Evolutionary conservation across 2,888 invertebrate species (phyloP), one percentile per base, ranked within the genome.

Genomic region (Polymixis flavicincta): DNA sequence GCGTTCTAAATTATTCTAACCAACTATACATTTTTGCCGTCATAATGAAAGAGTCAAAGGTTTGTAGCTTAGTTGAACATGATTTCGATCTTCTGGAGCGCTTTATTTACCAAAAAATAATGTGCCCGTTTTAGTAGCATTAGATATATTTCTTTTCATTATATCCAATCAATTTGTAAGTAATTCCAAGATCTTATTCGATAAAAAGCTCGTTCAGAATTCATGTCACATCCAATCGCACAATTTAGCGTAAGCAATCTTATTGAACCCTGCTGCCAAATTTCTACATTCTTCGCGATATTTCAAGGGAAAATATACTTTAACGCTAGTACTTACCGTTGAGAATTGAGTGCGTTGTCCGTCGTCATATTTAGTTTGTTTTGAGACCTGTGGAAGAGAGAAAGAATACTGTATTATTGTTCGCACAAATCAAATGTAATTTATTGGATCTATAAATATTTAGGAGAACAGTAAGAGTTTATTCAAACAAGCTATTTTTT

Each of bases 341-440:
- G 95, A 80, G 96, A 95, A 89, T 95, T 95, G 84, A 95, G 92
- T 42, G 94, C 93, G 91, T 91, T 94, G 90, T 96, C 95, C 28
- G 94, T 92, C 88, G 93, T 94, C 95, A 95, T 95, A 83, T 83
- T 89, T 89, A 83, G 70, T 79, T 82, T 67, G 70, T 84, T 76
- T 82, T 74, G 84, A 74, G 78, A 89, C 85, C 95, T 95, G 95
- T 9, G 84, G 84, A 92, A 88, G 89, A 93, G 76, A 84, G 37
- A 75, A 68, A 84, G 37, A 75, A 68, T 37, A 9, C 32, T 6
- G 25, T 60, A 60, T 82, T 75, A 75, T 70, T 73, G 25, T 60
- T 69, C 28, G 45, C 55, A 68, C 19, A 74, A 80, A 61, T 54
- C 57, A 68, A 71, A 64, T 54, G 59, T 52, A 54, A 72, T 83